Conservation (phyloP, 1,140 invertebrate species). For the Sinella curviseta region DNA sequence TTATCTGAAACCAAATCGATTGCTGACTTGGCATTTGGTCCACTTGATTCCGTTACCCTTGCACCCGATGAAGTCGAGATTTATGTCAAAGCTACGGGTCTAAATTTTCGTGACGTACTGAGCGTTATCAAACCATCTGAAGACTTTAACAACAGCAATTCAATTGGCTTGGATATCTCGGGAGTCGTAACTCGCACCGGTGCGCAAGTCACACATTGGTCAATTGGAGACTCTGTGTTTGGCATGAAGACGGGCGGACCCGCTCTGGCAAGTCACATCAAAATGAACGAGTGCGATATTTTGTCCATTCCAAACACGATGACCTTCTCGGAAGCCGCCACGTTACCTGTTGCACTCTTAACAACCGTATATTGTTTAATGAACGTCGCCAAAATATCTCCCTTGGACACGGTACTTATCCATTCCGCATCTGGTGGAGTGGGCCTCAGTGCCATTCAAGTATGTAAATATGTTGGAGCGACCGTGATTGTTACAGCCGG, state of each 20-base stretch:
- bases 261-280: background rate
- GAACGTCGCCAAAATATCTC: background rate
- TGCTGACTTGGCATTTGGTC: background rate
- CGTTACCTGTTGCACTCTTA: background rate
- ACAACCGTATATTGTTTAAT: background rate
- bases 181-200: background rate
- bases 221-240: background rate
- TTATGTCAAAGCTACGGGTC: background rate
- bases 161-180: background rate
- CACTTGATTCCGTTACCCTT: background rate
- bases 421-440: conserved; percentile 1
- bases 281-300: background rate
- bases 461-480: background rate
- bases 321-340: background rate
- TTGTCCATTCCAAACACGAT: background rate
- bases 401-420: background rate
- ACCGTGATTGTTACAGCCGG: background rate
- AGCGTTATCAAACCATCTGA: conserved; percentile 1
- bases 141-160: background rate
- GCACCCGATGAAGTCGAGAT: background rate
- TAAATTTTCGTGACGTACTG: conserved; percentile 10
- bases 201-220: background rate
- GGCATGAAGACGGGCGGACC: background rate
- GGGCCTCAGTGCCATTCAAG: background rate
- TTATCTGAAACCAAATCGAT: background rate